Evolutionary conservation across 2,888 invertebrate genomes (phyloP).

Genomic region (Lycophotia porphyrea): DNA sequence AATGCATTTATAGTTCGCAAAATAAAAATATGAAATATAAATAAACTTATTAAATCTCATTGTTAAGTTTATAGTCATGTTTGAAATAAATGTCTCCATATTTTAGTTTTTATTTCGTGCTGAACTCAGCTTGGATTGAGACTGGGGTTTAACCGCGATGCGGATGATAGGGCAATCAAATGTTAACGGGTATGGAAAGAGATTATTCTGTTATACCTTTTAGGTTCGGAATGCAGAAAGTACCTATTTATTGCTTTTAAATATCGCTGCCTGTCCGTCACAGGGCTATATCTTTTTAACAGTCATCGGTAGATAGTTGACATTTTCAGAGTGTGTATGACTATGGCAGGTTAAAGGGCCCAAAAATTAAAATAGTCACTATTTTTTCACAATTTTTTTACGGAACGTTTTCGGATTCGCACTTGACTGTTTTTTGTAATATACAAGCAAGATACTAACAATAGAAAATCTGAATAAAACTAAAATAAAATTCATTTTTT

Average conservation of each 20-base stretch:
- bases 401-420: not conserved
- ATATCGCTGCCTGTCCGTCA: not conserved
- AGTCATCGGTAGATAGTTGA: not conserved
- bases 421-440: not conserved
- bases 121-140: slow-evolving; percentile 13
- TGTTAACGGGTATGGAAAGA: not conserved
- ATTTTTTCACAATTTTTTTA: not conserved
- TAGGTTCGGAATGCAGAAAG: not conserved
- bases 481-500: too few species aligned
- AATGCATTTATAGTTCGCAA: slow-evolving; percentile 63
- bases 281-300: not conserved
- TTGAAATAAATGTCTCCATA: slow-evolving; percentile 30
- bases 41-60: slow-evolving; percentile 38
- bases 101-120: slow-evolving; percentile 29
- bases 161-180: not conserved
- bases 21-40: slow-evolving; percentile 49
- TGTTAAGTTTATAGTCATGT: slow-evolving; percentile 30
- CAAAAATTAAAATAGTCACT: not conserved
- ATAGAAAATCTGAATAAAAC: not conserved
- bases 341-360: not conserved
- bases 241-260: not conserved
- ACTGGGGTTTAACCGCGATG: not conserved
- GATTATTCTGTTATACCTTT: not conserved
- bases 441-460: not conserved
- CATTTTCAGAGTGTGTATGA: not conserved